These are phyloP conservation scores for Neoascia interrupta DNA, from an alignment of 2,888 invertebrate genomes.

Conservation along the genomic window DNA sequence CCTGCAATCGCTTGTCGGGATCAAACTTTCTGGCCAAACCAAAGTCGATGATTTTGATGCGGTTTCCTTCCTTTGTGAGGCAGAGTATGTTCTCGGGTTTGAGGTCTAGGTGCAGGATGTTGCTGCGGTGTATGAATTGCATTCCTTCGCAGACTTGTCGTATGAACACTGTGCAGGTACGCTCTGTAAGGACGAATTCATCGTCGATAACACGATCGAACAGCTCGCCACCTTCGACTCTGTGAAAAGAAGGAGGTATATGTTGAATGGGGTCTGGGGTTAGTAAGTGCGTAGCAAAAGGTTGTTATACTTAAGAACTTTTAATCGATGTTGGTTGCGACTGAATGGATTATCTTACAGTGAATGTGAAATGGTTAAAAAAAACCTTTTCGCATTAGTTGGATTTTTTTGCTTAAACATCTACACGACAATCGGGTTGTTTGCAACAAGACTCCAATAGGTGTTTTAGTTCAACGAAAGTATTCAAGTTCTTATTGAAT, in stretches of 20 bases:
- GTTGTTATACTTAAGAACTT: no score
- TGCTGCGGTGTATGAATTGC: conserved; percentile 96
- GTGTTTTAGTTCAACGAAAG: no score
- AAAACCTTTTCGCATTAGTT: no score
- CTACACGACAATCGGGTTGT: no score
- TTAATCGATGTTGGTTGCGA: no score
- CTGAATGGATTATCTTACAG: no score
- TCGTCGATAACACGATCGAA: conserved; percentile 99
- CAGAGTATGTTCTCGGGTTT: conserved; percentile 99
- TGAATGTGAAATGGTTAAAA: no score
- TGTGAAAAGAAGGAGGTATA: conserved; percentile 78
- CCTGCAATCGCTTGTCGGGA: conserved; percentile 93
- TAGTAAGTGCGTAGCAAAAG: conserved; percentile 3
- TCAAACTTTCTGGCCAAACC: conserved; percentile 96
- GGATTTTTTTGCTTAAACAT: no score
- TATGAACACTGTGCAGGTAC: conserved; percentile 97
- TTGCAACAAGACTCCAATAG: no score
- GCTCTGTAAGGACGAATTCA: conserved; percentile 97
- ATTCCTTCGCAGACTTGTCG: conserved; percentile 99
- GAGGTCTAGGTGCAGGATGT: conserved; percentile 97
- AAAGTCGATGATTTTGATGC: conserved; percentile 99
- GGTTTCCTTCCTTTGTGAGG: conserved; percentile 96
- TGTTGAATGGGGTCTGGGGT: conserved; percentile 9
- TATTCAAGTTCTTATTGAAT: no score
- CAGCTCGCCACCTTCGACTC: conserved; percentile 98